Evolutionary conservation across 53 echinoderm and acorn worm genomes (phyloP).

Genomic region (Pentamera pediparva): DNA sequence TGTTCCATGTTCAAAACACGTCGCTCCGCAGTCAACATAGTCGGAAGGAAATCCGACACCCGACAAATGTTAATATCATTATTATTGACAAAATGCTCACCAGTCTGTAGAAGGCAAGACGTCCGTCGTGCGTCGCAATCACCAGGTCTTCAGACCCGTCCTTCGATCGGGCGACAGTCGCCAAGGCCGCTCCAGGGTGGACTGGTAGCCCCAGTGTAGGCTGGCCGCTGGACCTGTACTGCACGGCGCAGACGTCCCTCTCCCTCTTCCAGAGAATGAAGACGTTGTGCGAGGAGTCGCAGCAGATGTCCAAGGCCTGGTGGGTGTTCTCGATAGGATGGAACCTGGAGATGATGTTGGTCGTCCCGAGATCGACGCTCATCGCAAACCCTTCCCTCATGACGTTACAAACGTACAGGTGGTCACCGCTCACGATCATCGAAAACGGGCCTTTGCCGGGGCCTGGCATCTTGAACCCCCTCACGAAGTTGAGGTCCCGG

Average conservation of each 20-base stretch:
- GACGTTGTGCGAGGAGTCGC: not conserved
- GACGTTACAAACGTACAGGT: constrained; percentile 3
- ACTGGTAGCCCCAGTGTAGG: constrained; percentile 6
- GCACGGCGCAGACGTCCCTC: constrained; percentile 41
- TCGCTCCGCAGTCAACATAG: too few relatives aligned
- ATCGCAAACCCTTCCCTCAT: not conserved
- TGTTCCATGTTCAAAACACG: too few relatives aligned
- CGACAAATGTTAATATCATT: too few relatives aligned
- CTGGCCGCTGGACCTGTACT: constrained; percentile 28
- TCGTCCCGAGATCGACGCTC: constrained; percentile 12
- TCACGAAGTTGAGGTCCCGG: constrained; percentile 8
- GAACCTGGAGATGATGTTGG: not conserved
- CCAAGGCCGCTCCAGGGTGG: not conserved
- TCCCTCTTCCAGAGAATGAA: constrained; percentile 32
- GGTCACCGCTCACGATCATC: constrained; percentile 9
- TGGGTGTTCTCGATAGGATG: constrained; percentile 1
- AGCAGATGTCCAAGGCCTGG: not conserved
- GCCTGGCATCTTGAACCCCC: constrained; percentile 20
- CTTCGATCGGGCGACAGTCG: not conserved
- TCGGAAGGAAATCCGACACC: too few relatives aligned
- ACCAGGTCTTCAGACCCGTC: constrained; percentile 9
- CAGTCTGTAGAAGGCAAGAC: constrained; percentile 12
- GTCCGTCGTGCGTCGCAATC: constrained; percentile 12
- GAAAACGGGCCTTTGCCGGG: constrained; percentile 20
- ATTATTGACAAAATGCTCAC: not conserved